Percentiles rank a stretch among this genome's conserved stretches.
Evolutionary conservation across 2,113 vertebrate species (phyloP).

Genomic region (Odocoileus hemionus): DNA sequence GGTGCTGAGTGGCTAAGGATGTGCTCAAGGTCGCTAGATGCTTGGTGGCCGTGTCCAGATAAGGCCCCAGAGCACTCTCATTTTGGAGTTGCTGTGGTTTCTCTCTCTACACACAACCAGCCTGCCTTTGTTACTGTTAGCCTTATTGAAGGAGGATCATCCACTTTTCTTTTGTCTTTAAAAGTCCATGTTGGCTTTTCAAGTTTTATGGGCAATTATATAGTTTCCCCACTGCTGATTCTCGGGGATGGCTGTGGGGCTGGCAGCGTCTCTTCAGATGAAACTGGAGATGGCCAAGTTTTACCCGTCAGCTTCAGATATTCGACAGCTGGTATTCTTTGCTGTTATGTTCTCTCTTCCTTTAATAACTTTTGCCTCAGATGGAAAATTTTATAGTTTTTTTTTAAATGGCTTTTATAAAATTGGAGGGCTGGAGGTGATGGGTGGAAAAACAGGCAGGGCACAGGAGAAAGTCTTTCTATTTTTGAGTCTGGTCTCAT

Average conservation of each 20-base stretch:
- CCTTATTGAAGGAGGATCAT: neutral
- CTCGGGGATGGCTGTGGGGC: neutral
- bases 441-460: constrained; percentile 32
- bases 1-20: neutral
- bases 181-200: neutral
- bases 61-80: rapidly evolving
- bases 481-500: constrained; percentile 36
- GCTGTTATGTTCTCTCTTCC: neutral
- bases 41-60: neutral
- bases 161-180: neutral
- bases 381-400: constrained; percentile 23
- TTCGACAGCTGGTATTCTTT: neutral
- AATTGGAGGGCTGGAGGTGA: constrained; percentile 39
- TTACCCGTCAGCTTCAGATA: neutral
- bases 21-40: neutral
- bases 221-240: neutral
- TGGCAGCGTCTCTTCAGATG: neutral
- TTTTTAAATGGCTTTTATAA: neutral
- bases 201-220: neutral
- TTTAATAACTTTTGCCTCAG: constrained; percentile 13
- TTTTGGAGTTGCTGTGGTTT: neutral
- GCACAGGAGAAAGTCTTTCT: neutral
- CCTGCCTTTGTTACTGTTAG: neutral
- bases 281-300: neutral
- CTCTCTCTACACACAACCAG: neutral